Percentiles rank a stretch among this genome's conserved stretches.
These are phyloP conservation scores for Hypocryptadius cinnamomeus DNA, from an alignment of 2,113 vertebrate species.

Conservation along the genomic window DNA sequence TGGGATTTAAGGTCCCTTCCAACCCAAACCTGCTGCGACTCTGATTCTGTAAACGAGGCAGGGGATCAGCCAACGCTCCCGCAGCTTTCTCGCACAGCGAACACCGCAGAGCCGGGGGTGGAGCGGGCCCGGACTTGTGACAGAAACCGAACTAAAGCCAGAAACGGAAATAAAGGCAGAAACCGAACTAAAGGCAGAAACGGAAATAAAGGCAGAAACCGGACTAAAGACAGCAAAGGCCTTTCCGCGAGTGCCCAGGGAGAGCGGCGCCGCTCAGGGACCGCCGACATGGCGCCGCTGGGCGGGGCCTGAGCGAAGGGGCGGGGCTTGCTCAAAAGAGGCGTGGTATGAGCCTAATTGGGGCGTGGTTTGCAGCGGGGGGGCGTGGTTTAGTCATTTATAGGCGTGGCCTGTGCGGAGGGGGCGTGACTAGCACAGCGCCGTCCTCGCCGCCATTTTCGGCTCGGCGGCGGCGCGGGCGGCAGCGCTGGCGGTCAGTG, in stretches of 20 bases:
- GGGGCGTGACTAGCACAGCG: rapidly evolving
- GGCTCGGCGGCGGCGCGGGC: rapidly evolving
- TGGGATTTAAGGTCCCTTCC: rapidly evolving
- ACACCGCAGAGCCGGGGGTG: not conserved
- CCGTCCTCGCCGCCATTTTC: not conserved
- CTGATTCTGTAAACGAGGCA: too few relatives aligned
- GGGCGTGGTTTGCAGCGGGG: not conserved
- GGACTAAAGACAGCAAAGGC: not conserved
- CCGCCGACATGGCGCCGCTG: too few relatives aligned
- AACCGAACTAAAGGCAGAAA: not conserved
- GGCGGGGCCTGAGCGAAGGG: rapidly evolving
- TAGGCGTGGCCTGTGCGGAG: rapidly evolving
- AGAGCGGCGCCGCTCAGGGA: too few relatives aligned
- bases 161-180: not conserved
- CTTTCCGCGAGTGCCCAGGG: rapidly evolving
- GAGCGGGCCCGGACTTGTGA: too few relatives aligned
- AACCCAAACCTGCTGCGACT: too few relatives aligned
- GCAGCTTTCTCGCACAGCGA: not conserved
- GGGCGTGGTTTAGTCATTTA: rapidly evolving
- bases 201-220: not conserved
- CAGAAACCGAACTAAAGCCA: not conserved
- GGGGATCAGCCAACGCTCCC: not conserved
- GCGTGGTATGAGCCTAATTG: rapidly evolving
- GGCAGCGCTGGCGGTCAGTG: rapidly evolving
- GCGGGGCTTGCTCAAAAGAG: rapidly evolving